A percentile compares a stretch with the other conserved stretches of the same genome.
phyloP scores from a whole-genome alignment of 2,113 vertebrate species.

The Genyomyrus donnyi region DNA sequence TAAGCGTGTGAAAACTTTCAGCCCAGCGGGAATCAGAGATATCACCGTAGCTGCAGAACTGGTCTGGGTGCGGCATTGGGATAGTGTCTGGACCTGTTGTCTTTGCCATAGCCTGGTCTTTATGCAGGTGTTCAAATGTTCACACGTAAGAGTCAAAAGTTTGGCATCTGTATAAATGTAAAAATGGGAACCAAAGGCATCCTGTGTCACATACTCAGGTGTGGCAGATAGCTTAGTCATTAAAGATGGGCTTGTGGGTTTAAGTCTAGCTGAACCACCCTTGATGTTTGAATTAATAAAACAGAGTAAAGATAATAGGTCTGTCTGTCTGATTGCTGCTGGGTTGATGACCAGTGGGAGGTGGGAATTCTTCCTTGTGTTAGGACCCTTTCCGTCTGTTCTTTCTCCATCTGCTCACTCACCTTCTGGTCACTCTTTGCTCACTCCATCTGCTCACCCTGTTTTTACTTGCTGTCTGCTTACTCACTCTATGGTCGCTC shows the following conservation, averaged over 20 bases:
- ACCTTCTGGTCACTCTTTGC: neutral
- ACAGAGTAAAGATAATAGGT: neutral
- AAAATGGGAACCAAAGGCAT: neutral
- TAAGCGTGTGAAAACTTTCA: neutral
- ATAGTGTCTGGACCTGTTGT: neutral
- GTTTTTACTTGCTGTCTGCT: neutral
- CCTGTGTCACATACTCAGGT: neutral
- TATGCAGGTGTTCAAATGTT: neutral
- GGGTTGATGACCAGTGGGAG: neutral
- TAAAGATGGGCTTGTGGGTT: neutral
- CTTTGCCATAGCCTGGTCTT: neutral
- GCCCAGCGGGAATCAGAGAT: neutral
- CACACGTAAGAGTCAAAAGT: neutral
- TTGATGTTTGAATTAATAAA: neutral
- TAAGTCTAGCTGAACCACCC: neutral
- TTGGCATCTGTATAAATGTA: neutral
- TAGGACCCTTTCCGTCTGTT: neutral
- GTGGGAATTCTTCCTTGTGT: neutral
- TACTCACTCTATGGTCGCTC: neutral
- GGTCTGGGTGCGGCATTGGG: conserved; percentile 13
- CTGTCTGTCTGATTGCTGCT: neutral
- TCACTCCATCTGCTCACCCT: neutral
- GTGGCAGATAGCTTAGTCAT: neutral
- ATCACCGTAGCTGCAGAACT: neutral
- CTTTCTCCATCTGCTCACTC: neutral